These are phyloP conservation scores for Numida meleagris DNA, from an alignment of 2,113 vertebrate species.

Conservation along the genomic window DNA sequence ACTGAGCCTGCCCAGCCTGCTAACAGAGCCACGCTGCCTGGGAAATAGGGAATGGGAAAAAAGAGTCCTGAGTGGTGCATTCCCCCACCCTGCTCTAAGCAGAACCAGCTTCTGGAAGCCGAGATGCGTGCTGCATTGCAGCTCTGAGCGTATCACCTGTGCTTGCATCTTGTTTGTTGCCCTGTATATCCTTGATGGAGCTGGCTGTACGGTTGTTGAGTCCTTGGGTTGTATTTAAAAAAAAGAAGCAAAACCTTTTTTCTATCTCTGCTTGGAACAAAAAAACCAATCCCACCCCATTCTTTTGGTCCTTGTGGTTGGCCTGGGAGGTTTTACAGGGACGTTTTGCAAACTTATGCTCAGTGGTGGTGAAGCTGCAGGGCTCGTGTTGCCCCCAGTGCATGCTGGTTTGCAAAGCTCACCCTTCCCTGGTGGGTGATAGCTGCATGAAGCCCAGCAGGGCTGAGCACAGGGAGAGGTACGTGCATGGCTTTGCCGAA, in stretches of 20 bases:
- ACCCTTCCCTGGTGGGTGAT: background rate
- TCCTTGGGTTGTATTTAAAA: background rate
- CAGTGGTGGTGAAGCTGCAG: rapidly evolving
- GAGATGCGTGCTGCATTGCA: rapidly evolving
- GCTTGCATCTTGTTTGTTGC: rapidly evolving
- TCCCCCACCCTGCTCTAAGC: background rate
- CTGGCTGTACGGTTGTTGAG: rapidly evolving
- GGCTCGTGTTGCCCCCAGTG: rapidly evolving
- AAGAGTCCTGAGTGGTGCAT: background rate
- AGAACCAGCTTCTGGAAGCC: background rate
- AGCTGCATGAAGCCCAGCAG: background rate
- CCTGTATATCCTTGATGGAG: rapidly evolving
- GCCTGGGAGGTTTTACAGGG: background rate
- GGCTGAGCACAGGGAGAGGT: rapidly evolving
- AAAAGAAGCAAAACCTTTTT: background rate
- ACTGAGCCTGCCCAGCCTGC: background rate
- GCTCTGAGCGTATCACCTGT: background rate
- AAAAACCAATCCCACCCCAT: no score
- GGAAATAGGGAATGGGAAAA: background rate
- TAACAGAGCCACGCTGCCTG: rapidly evolving
- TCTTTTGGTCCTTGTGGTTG: background rate
- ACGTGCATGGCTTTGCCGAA: rapidly evolving
- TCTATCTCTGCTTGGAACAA: background rate
- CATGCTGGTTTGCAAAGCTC: rapidly evolving
- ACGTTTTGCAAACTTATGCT: background rate